Conservation (phyloP, 1,140 invertebrate species). For the Sycobia sp. region DNA sequence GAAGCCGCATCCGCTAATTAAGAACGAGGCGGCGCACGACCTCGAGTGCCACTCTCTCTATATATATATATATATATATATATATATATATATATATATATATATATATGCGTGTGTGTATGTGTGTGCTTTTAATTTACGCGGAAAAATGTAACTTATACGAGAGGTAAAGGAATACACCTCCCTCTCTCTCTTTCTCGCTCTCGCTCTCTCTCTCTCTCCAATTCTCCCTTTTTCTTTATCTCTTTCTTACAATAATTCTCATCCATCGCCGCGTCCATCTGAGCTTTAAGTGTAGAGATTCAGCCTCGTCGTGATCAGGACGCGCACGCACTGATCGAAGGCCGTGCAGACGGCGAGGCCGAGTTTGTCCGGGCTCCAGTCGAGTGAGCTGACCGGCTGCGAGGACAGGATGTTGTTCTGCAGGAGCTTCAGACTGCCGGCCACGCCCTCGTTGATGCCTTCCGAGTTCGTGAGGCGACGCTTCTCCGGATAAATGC, state of each 20-base stretch:
- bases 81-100: too few species aligned
- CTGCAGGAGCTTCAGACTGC: slow-evolving; percentile 77
- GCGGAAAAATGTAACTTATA: too few species aligned
- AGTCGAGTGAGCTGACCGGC: slow-evolving; percentile 87
- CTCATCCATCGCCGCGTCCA: background rate
- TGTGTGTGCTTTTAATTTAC: too few species aligned
- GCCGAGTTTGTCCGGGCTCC: slow-evolving; percentile 89
- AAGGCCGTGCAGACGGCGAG: slow-evolving; percentile 87
- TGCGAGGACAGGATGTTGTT: slow-evolving; percentile 83
- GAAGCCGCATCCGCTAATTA: too few species aligned
- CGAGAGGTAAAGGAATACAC: slow-evolving; percentile 54
- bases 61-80: too few species aligned
- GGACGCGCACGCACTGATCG: slow-evolving; percentile 87
- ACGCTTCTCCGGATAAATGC: slow-evolving; percentile 82
- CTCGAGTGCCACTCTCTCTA: too few species aligned
- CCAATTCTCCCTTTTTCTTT: background rate
- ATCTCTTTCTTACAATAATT: too few species aligned
- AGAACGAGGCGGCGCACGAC: too few species aligned
- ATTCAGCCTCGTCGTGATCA: slow-evolving; percentile 91
- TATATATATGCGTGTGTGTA: too few species aligned
- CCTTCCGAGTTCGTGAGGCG: slow-evolving; percentile 73
- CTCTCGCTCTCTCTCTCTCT: background rate
- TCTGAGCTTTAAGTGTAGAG: slow-evolving; percentile 34
- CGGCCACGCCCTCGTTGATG: slow-evolving; percentile 74
- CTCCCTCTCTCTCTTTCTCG: slow-evolving; percentile 42